These are phyloP conservation scores for Sarcophaga peregrina DNA, from an alignment of 1,140 invertebrate genomes.

Conservation along the genomic window DNA sequence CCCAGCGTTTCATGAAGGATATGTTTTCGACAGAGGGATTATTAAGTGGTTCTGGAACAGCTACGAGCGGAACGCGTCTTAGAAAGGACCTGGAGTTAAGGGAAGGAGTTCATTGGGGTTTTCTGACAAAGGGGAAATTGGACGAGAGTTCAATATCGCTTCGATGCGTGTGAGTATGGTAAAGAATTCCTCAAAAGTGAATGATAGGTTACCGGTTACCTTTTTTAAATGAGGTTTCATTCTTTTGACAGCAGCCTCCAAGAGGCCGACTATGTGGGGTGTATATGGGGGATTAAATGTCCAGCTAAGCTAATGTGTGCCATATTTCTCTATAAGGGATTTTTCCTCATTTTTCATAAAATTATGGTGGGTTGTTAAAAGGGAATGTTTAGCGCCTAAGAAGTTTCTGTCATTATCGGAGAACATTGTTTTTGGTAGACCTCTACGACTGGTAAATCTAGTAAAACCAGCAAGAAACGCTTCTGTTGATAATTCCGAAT, in stretches of 20 bases:
- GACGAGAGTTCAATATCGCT: too few relatives aligned
- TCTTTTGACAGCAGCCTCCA: slow-evolving; percentile 20
- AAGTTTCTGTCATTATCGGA: not conserved
- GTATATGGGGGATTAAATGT: slow-evolving; percentile 40
- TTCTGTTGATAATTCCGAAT: not conserved
- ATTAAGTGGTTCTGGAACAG: not conserved
- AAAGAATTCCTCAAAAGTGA: not conserved
- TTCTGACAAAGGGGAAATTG: not conserved
- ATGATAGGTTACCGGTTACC: not conserved
- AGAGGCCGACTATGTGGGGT: slow-evolving; percentile 43
- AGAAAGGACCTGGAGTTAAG: slow-evolving; percentile 33
- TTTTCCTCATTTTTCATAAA: not conserved
- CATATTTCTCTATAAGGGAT: not conserved
- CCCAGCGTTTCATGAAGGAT: not conserved
- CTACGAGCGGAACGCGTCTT: not conserved
- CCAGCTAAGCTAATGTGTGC: not conserved
- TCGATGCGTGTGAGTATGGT: not conserved
- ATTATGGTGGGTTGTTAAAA: not conserved
- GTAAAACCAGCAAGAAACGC: not conserved
- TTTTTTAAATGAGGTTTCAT: not conserved
- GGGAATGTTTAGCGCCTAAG: not conserved
- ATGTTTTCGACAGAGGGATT: not conserved
- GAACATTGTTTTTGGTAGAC: not conserved
- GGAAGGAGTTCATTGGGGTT: slow-evolving; percentile 15
- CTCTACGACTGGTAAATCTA: not conserved